phyloP scores from a whole-genome alignment of 1,140 invertebrate genomes.

The Colletes latitarsis region DNA sequence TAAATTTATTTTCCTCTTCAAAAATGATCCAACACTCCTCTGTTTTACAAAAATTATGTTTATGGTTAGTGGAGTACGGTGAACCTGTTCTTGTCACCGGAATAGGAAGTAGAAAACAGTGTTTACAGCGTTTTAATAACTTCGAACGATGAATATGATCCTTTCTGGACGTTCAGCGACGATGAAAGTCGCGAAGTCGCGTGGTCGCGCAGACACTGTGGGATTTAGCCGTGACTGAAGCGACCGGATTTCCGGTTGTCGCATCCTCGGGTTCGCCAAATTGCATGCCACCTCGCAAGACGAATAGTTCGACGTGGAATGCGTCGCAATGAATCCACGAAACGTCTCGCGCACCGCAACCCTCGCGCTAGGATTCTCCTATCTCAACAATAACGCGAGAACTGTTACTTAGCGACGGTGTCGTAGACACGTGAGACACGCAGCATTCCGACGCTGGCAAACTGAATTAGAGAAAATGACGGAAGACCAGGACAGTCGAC shows the following conservation, averaged over 20 bases:
- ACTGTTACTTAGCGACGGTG: constrained; percentile 49
- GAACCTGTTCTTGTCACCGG: too few species aligned
- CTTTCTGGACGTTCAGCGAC: neutral
- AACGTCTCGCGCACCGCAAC: constrained; percentile 46
- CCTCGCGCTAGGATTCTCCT: constrained; percentile 44
- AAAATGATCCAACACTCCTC: too few species aligned
- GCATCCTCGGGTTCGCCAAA: constrained; percentile 51
- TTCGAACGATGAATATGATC: too few species aligned
- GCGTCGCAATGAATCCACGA: constrained; percentile 69
- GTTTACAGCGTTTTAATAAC: too few species aligned
- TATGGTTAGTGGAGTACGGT: too few species aligned
- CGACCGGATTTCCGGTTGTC: constrained; percentile 56
- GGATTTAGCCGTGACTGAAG: constrained; percentile 30
- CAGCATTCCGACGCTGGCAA: constrained; percentile 30
- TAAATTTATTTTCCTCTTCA: too few species aligned
- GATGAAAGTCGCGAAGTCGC: constrained; percentile 16
- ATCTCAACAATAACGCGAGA: constrained; percentile 51
- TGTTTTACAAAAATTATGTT: too few species aligned
- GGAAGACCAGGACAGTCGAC: too few species aligned
- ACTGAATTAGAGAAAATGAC: constrained; percentile 43
- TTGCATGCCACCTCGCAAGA: constrained; percentile 64
- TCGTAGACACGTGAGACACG: constrained; percentile 19
- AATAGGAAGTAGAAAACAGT: too few species aligned
- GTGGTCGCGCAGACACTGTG: constrained; percentile 23
- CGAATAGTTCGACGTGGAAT: constrained; percentile 72